Conservation (phyloP, 1,140 invertebrate genomes). For the Samia ricini region DNA sequence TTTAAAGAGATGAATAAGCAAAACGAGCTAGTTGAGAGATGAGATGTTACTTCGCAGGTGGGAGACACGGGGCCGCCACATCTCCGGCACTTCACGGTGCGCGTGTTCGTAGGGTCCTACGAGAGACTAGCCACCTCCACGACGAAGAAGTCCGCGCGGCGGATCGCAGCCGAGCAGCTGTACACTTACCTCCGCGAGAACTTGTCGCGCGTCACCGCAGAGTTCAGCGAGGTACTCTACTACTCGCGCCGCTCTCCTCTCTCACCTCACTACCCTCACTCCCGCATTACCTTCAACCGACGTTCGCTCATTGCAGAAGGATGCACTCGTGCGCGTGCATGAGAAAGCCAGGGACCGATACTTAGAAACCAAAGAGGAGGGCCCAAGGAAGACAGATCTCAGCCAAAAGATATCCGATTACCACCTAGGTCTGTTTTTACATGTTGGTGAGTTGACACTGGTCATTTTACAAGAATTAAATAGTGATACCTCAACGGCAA, state of each 20-base stretch:
- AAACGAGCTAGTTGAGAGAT: neutral
- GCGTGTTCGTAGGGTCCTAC: constrained; percentile 42
- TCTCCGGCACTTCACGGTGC: constrained; percentile 50
- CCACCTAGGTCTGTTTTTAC: constrained; percentile 42
- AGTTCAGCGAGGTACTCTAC: constrained; percentile 64
- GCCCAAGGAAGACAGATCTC: constrained; percentile 41
- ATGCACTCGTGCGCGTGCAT: constrained; percentile 50
- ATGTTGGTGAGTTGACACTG: constrained; percentile 36
- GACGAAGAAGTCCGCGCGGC: constrained; percentile 59
- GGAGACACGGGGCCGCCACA: constrained; percentile 64
- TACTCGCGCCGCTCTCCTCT: neutral
- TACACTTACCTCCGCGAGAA: constrained; percentile 59
- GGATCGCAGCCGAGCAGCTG: constrained; percentile 54
- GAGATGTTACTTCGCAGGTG: constrained; percentile 12
- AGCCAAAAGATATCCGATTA: constrained; percentile 49
- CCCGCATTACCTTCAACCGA: neutral
- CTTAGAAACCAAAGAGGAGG: constrained; percentile 25
- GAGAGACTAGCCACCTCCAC: constrained; percentile 45
- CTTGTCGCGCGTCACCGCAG: constrained; percentile 41
- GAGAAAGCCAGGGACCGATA: constrained; percentile 54
- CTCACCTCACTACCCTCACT: neutral
- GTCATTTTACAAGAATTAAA: neutral
- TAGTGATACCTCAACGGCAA: neutral
- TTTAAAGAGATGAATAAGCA: no score
- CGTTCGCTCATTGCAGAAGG: constrained; percentile 35